Base-by-base conservation (phyloP, 2,113 vertebrate genomes). In the Percina caprodes region DNA sequence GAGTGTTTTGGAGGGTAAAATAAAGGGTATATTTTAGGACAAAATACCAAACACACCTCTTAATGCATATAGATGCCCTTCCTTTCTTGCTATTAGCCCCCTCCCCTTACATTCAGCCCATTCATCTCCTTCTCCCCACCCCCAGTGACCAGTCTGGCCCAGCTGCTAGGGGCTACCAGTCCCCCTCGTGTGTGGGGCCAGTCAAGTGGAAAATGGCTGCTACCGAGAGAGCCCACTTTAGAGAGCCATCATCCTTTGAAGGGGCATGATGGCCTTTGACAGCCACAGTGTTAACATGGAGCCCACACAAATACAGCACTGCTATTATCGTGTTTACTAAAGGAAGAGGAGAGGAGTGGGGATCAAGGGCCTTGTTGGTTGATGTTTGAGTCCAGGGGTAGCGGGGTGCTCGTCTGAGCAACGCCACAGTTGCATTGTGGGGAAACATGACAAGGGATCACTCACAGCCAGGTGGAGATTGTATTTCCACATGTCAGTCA, bases 121-220 rank as follows among this genome's bases (percentile, higher is more conserved):
- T 93, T 91, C 89, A 90, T 86, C 92, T 90, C 85, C 83, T 80
- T 80, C 73, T 70, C 82, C 86, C 82, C 86, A 72, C 87, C 91
- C 91, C 90, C 88, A 86, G 86, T 88, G 89, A 88, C 90, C 83
- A 83, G 91, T 79, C 84, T 69, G 55, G 86, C 88, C 80, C 92
- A 93, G 94, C 91, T 92, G 91, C 90, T 91, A 79, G 88, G 86
- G 89, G 78, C 87, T 89, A 91, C 92, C 88, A 80, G 86, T 91
- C 81, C 90, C 92, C 91, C 92, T 93, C 79, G 79, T 94, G 91
- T 92, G 91, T 92, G 91, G 88, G 92, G 83, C 93, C 93, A 95
- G 94, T 95, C 92, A 93, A 95, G 93, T 95, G 94, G 94, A 95
- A 95, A 95, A 94, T 95, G 92, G 93, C 86, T 90, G 89, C 92